Conservation (phyloP, 2,113 vertebrate genomes). For the Ahaetulla prasina region DNA sequence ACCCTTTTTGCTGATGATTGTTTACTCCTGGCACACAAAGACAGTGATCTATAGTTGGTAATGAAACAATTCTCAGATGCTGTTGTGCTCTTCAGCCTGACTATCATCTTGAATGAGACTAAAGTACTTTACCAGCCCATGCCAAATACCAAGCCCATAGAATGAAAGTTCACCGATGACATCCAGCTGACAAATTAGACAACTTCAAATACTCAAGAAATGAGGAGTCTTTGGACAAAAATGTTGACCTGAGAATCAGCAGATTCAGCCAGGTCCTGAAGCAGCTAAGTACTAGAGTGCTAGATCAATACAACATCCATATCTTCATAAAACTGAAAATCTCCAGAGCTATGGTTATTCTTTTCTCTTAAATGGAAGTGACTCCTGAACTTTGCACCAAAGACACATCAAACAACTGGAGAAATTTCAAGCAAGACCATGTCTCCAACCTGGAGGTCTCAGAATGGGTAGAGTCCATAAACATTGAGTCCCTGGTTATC, state of each 20-base stretch:
- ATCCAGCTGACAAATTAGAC: background rate
- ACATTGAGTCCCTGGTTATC: no score
- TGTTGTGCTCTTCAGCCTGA: background rate
- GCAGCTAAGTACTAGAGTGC: background rate
- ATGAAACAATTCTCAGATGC: background rate
- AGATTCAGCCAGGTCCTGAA: background rate
- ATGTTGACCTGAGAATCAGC: background rate
- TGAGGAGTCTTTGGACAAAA: background rate
- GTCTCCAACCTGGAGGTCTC: background rate
- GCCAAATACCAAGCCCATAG: background rate
- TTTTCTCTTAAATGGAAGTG: background rate
- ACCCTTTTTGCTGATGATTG: background rate
- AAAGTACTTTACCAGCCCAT: background rate
- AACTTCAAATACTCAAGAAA: background rate
- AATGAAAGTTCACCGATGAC: background rate
- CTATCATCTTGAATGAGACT: background rate
- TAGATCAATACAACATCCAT: background rate
- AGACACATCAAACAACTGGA: background rate
- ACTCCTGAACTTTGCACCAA: background rate
- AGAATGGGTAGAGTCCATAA: background rate
- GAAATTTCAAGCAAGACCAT: background rate
- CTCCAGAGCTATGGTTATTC: background rate
- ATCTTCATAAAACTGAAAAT: background rate
- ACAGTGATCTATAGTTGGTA: background rate
- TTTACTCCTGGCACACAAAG: background rate